Evolutionary conservation across 2,888 invertebrate genomes (phyloP), one percentile per base, ranked within the genome.

Genomic region (Subacronicta megacephala): DNA sequence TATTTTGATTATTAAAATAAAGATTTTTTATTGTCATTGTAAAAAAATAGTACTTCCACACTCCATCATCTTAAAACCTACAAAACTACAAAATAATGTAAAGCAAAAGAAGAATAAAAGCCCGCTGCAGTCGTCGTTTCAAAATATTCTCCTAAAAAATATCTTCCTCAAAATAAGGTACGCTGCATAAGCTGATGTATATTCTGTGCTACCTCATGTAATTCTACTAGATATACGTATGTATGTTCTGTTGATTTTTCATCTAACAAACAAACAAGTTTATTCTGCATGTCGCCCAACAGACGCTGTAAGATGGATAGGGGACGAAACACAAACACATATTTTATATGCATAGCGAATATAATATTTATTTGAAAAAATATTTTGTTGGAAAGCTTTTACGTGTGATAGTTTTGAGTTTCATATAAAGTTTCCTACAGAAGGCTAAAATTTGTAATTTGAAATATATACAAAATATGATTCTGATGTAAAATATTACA

Each of bases 211-310:
- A 33, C 7, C 31, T 33, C 20, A 13, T 35, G 37, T 17, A 47
- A 18, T 23, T 7, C 7, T 37, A 15, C 15, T 17, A 38, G 10
- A 10, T 40, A 7, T 47, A 38, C 35, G 43, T 62, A 37, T 56
- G 35, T 62, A 35, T 29, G 56, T 63, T 55, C 63, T 72, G 82
- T 82, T 82, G 72, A 77, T 76, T 72, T 81, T 82, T 77, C 80
- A 82, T 81, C 66, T 58, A 47, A 29, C 56, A 68, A 40, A 61
- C 77, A 81, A 81, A 82, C 78, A 82, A 60, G 59, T 75, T 77
- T 77, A 80, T 80, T 78, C 78, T 72, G 56, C 56, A 58, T 54
- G 55, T 54, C 53, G 23, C 46, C 45, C 51, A 64, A 53, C 56
- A 62, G 49, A 74, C 57, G 61, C 45, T 45, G 44, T 66, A 78